Evolutionary conservation across 2,797 vertebrate genomes (phyloP).

Genomic region (Sebastes matsubarae): DNA sequence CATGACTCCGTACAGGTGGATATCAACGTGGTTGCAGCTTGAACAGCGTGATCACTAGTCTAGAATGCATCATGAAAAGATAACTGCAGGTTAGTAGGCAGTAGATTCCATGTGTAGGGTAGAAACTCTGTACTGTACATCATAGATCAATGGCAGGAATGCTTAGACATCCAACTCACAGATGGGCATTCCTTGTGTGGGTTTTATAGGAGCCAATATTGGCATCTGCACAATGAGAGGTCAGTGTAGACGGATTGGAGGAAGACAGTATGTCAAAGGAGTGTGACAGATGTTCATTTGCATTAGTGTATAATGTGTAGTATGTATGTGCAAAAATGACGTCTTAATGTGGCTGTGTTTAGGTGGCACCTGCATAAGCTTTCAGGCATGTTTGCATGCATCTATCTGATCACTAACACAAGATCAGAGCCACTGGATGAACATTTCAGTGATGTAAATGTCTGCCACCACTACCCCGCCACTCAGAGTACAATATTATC

Average conservation of each 20-base stretch:
- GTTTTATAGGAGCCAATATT: slow-evolving; percentile 34
- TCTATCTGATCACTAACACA: not conserved
- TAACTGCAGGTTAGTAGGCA: slow-evolving; percentile 19
- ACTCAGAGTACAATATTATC: not conserved
- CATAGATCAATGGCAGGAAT: slow-evolving; percentile 40
- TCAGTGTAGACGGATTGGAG: slow-evolving; percentile 19
- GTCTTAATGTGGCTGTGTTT: too few relatives aligned
- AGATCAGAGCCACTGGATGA: not conserved
- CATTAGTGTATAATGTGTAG: not conserved
- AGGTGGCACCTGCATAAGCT: not conserved
- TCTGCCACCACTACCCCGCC: not conserved
- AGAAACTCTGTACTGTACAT: slow-evolving; percentile 23
- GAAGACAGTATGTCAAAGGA: slow-evolving; percentile 21
- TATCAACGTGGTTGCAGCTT: not conserved
- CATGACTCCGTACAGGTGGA: not conserved
- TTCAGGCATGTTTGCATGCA: not conserved
- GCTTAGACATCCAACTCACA: slow-evolving; percentile 49
- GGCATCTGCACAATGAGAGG: slow-evolving; percentile 17
- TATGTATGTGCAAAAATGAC: not conserved
- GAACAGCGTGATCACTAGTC: not conserved
- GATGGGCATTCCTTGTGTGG: slow-evolving; percentile 62
- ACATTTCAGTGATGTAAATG: not conserved
- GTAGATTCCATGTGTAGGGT: slow-evolving; percentile 25
- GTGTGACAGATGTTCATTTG: slow-evolving; percentile 44
- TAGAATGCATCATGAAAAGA: not conserved